phyloP scores from a whole-genome alignment of 2,113 vertebrate genomes.

The Centropus unirufus region DNA sequence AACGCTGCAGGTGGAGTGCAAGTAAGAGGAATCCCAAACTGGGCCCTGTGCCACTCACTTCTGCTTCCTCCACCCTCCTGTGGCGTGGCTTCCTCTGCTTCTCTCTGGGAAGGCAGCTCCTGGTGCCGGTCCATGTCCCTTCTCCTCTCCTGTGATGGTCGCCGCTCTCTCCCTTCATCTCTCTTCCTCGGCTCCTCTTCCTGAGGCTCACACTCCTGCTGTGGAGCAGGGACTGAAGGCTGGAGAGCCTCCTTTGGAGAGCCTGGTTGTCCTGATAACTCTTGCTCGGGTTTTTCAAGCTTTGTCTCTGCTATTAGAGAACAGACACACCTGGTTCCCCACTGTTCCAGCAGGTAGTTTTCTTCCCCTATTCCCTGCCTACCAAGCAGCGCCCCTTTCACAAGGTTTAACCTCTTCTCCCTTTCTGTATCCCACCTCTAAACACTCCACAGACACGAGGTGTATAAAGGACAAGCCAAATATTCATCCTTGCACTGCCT shows the following conservation, averaged over 20 bases:
- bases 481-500: background rate
- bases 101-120: slow-evolving; percentile 70
- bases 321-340: slow-evolving; percentile 21
- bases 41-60: slow-evolving; percentile 70
- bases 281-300: slow-evolving; percentile 67
- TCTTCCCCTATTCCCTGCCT: background rate
- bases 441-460: background rate
- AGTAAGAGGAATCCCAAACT: background rate
- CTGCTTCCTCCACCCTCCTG: slow-evolving; percentile 79
- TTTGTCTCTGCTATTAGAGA: slow-evolving; percentile 68
- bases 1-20: background rate
- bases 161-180: slow-evolving; percentile 74
- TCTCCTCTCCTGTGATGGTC: slow-evolving; percentile 72
- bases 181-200: slow-evolving; percentile 77
- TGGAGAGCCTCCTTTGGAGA: slow-evolving; percentile 68
- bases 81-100: slow-evolving; percentile 60
- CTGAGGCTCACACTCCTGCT: slow-evolving; percentile 75
- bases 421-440: background rate
- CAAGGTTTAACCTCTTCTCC: background rate
- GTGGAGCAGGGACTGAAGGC: slow-evolving; percentile 40
- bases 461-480: background rate
- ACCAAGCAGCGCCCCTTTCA: background rate
- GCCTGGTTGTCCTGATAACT: slow-evolving; percentile 69
- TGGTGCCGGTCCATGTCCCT: slow-evolving; percentile 71
- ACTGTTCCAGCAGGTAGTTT: background rate